These are phyloP conservation scores for Diarsia mendica DNA, from an alignment of 2,888 invertebrate genomes.

Conservation along the genomic window DNA sequence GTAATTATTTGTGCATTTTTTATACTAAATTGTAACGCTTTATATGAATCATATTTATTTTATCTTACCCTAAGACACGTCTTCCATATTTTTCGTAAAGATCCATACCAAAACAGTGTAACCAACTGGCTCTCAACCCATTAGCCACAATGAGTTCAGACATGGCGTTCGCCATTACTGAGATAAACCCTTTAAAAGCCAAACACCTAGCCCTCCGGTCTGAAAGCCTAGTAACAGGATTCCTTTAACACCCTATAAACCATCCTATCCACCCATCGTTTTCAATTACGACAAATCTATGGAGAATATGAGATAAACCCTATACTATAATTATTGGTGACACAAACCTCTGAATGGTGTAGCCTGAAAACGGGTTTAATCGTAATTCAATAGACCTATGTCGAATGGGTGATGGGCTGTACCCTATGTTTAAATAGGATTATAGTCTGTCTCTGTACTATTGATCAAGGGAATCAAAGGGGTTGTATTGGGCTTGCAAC, in stretches of 20 bases:
- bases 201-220: no score
- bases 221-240: slow-evolving; percentile 8
- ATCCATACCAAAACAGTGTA: not conserved
- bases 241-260: not conserved
- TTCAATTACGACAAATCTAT: not conserved
- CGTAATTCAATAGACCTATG: slow-evolving; percentile 23
- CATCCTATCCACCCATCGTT: not conserved
- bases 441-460: slow-evolving; percentile 7
- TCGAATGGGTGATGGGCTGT: not conserved
- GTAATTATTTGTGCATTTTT: no score
- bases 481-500: not conserved
- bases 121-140: not conserved
- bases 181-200: slow-evolving; percentile 3
- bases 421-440: slow-evolving; percentile 27
- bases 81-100: no score
- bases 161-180: not conserved
- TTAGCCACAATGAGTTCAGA: not conserved
- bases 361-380: slow-evolving; percentile 9
- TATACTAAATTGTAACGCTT: no score
- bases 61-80: no score
- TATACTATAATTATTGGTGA: not conserved
- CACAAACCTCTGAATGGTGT: not conserved
- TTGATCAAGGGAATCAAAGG: not conserved
- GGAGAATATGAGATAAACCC: not conserved
- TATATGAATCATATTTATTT: no score